Percentiles rank a stretch among this genome's conserved stretches.
Conservation (phyloP, 2,113 vertebrate species). For the Gavia stellata region DNA sequence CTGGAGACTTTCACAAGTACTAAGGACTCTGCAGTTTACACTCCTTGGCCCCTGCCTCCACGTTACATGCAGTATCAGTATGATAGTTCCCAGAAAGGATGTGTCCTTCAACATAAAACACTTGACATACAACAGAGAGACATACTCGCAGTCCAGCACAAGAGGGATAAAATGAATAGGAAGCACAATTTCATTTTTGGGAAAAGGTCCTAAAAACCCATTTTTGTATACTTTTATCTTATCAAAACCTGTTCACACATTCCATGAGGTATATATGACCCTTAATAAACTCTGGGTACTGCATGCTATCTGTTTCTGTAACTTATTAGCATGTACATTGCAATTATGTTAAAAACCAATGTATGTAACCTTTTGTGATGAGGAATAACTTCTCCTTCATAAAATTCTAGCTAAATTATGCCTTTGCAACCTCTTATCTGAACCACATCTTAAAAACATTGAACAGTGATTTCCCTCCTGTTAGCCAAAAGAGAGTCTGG, state of each 20-base stretch:
- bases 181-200: background rate
- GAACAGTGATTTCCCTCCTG: background rate
- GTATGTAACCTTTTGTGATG: background rate
- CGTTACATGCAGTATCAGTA: background rate
- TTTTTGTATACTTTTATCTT: background rate
- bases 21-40: background rate
- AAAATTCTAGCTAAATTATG: background rate
- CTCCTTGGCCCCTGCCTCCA: accelerated
- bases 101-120: background rate
- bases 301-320: background rate
- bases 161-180: background rate
- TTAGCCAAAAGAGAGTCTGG: background rate
- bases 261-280: background rate
- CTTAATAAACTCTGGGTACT: background rate
- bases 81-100: background rate
- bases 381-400: background rate
- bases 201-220: background rate
- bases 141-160: background rate
- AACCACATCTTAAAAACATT: background rate
- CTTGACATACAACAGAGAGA: background rate
- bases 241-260: background rate
- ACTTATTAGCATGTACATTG: background rate
- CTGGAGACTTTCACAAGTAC: background rate
- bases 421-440: background rate
- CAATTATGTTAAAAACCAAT: background rate